Base-by-base conservation (phyloP, 64 coral and sea anemone species). In the Dendrophyllia cribrosa region DNA sequence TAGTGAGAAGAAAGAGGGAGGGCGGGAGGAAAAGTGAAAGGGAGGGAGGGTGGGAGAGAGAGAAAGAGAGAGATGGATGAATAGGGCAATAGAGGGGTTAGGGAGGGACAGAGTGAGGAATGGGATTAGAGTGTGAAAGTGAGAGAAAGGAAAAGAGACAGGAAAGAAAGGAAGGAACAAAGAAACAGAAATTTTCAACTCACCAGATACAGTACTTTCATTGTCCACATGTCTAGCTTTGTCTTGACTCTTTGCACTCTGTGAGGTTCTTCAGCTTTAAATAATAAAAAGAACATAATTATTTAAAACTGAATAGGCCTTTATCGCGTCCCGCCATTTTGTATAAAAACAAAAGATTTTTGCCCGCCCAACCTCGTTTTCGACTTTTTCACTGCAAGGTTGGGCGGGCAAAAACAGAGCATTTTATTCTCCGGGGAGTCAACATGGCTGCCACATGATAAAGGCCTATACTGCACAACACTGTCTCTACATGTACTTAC, bases 221-320 rank as follows among this genome's bases (percentile, higher is more conserved):
- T 47, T 83, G 66, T 83, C 80, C 80, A 83, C 4, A 66, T 66
- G 22, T 83, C 80, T 19, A 83, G 60, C 46, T 83, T 83, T 83
- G 80, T 64, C n/a, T 51, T 83, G 7, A 83, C 60, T 6, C 60
- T 65, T 21, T 83, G 80, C 7, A 83, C 59, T 67, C 59, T 83
- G 60, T 66, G 19, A 66, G 60, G 43, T 44, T 83, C 43, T 45
- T 51, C 20, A 50, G 3, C 60, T 67, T 66, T 23, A 82, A 64
- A 9, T 56, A 7, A 7, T 5, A 9, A 7, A 56, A 56, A 56
- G 7, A 56, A 56, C 7, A 56, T 5, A 0, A 34, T 34, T 34
- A 34, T 34, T 34, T 34, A 34, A 34, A 34, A 34, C 34, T 34
- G 34, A 34, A n/a, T n/a, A n/a, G n/a, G n/a, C n/a, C n/a, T n/a